These are phyloP conservation scores for Seriola rivoliana DNA, from an alignment of 2,113 vertebrate genomes.

Conservation along the genomic window DNA sequence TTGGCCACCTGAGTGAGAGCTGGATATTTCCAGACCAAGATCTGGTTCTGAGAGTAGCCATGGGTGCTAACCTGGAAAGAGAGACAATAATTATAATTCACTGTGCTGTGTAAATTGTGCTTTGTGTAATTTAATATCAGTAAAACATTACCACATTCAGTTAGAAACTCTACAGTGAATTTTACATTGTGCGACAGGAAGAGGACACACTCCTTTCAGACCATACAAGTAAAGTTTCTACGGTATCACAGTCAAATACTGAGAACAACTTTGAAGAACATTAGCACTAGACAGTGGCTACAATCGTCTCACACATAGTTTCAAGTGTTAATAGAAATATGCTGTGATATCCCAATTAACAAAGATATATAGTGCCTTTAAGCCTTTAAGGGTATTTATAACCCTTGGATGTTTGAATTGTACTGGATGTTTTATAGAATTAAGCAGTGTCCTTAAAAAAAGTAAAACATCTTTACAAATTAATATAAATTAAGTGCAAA, in stretches of 20 bases:
- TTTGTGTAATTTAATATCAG: neutral
- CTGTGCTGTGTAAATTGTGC: neutral
- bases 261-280: neutral
- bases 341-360: neutral
- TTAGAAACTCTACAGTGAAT: neutral
- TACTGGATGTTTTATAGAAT: too few species aligned
- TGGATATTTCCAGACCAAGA: constrained; percentile 96
- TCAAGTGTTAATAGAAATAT: neutral
- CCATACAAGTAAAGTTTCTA: neutral
- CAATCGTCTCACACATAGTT: neutral
- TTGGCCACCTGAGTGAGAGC: constrained; percentile 95
- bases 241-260: neutral
- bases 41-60: constrained; percentile 96
- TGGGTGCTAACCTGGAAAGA: constrained; percentile 92
- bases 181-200: neutral
- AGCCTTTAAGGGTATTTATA: neutral
- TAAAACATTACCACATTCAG: neutral
- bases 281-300: too few species aligned
- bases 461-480: neutral
- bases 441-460: too few species aligned
- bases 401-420: neutral
- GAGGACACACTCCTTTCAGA: neutral
- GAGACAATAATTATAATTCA: neutral
- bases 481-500: neutral
- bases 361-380: neutral